Conservation (phyloP, 2,797 vertebrate genomes). For the Phyllotis vaccarum region DNA sequence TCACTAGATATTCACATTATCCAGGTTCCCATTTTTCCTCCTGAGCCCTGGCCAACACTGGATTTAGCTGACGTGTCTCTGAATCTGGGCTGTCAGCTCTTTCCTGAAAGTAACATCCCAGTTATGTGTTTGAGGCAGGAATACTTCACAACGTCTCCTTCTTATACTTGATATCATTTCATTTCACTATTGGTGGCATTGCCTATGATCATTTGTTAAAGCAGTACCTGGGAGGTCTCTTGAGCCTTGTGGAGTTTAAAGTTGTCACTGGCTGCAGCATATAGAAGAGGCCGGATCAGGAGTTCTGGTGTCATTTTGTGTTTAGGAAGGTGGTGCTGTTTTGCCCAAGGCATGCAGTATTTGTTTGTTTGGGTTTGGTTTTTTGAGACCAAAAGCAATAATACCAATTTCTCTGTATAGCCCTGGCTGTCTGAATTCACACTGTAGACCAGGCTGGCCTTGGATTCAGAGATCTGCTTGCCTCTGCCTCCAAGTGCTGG, state of each 20-base stretch:
- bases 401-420: not conserved
- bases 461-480: not conserved
- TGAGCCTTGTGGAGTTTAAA: not conserved
- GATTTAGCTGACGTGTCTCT: not conserved
- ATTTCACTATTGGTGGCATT: not conserved
- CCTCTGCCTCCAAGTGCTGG: not conserved
- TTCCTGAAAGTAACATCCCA: not conserved
- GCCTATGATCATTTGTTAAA: conserved; percentile 48
- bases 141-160: not conserved
- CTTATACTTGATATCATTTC: not conserved
- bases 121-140: not conserved
- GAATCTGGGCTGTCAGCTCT: not conserved
- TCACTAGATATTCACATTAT: conserved; percentile 6
- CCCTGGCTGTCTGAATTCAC: not conserved
- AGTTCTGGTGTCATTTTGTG: not conserved
- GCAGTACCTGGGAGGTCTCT: not conserved
- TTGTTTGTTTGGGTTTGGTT: not conserved
- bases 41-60: not conserved
- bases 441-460: not conserved
- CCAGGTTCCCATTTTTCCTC: not conserved
- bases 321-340: conserved; percentile 31
- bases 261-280: not conserved
- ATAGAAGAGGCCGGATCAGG: not conserved
- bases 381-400: not conserved
- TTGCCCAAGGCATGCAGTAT: not conserved